Conservation (phyloP, 2,113 vertebrate species). For the Pontoporia blainvillei region DNA sequence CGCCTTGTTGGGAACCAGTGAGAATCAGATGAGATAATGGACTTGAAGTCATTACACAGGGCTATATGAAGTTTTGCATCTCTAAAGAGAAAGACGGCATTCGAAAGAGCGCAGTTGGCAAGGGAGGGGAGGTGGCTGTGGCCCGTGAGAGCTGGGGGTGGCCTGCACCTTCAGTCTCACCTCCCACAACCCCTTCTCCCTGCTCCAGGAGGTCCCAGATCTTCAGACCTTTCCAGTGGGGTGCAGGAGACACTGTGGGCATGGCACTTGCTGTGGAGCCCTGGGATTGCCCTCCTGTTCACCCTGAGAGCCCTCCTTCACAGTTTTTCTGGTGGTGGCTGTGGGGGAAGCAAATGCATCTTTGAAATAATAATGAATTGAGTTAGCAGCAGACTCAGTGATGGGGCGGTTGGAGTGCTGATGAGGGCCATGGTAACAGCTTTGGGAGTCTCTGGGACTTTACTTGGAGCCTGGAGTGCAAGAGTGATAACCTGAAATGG, state of each 20-base stretch:
- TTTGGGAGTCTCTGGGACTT: neutral
- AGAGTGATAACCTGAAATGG: neutral
- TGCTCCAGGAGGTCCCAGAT: too few species aligned
- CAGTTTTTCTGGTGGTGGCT: neutral
- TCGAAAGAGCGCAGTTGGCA: neutral
- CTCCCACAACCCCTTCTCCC: neutral
- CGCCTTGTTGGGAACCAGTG: accelerated
- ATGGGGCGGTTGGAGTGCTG: neutral
- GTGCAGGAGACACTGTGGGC: neutral
- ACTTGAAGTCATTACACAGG: neutral
- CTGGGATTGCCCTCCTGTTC: neutral
- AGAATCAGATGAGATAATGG: neutral
- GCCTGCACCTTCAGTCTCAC: too few species aligned
- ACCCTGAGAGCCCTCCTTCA: neutral
- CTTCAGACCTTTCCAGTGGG: neutral
- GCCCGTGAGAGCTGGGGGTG: neutral
- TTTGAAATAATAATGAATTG: neutral
- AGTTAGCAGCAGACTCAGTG: neutral
- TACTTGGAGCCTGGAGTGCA: neutral
- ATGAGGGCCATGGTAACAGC: neutral
- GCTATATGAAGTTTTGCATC: neutral
- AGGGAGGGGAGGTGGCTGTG: neutral
- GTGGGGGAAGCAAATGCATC: neutral
- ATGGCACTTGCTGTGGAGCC: too few species aligned
- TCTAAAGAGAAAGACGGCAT: neutral